Evolutionary conservation across 2,113 vertebrate species (phyloP), one percentile per base, ranked within the genome.

Genomic region (Etheostoma cragini): DNA sequence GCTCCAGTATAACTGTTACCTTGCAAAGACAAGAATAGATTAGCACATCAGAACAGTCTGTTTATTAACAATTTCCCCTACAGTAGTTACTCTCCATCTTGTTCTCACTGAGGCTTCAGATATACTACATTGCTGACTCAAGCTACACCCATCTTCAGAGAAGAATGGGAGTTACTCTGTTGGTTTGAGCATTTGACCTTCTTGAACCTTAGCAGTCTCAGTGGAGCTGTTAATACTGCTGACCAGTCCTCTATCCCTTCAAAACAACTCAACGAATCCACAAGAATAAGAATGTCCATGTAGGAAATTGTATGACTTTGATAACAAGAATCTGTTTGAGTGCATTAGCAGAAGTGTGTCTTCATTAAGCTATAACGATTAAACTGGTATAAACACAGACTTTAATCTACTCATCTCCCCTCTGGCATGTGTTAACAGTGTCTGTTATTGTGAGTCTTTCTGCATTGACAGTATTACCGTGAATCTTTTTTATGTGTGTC

Each of bases 171-270:
- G 68, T 75, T 72, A 26, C 77, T 66, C n/a, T 62, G 47, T 16
- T 53, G 75, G 77, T 62, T 82, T 69, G 52, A 50, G 72, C 35
- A 7, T 71, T 78, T 90, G 85, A 88, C 82, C 78, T 71, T 78
- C 17, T 13, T 68, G 50, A 68, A 77, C 81, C 64, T 60, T 33
- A 26, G 60, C 57, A 53, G 57, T 81, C 78, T 84, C 56, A 38
- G 13, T 38, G 71, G 78, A 82, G 71, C 57, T 8, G 21, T 24
- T 68, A 53, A 33, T 64, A 53, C 15, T 17, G 65, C 54, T 61
- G 81, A 78, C 73, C 61, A 22, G 17, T 76, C 38, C 19, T 76
- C 81, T 10, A 26, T 67, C 64, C 19, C 54, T 62, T 78, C 57
- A 22, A 67, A 70, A 71, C 49, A 74, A n/a, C 47, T 38, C 62